A percentile compares a stretch with the other conserved stretches of the same genome.
Conservation (phyloP, 2,113 vertebrate genomes). For the Dolichallabes microphthalmus region DNA sequence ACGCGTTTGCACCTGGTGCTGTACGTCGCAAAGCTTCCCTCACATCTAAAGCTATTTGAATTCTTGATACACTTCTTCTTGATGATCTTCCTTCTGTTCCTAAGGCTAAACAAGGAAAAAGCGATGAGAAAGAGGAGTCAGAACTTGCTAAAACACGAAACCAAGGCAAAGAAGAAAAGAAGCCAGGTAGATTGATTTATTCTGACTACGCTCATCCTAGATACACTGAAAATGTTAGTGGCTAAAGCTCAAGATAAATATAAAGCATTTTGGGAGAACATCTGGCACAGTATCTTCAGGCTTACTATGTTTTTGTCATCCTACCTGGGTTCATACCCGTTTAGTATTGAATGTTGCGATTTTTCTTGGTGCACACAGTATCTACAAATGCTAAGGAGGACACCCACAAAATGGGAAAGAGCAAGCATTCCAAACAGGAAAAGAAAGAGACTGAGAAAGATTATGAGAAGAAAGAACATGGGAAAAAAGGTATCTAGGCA, state of each 20-base stretch:
- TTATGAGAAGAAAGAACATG: conserved; percentile 59
- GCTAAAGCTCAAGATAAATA: background rate
- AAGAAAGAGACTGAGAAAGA: conserved; percentile 40
- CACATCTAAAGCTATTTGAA: background rate
- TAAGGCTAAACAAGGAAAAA: conserved; percentile 20
- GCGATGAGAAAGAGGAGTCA: conserved; percentile 11
- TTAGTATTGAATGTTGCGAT: conserved; percentile 31
- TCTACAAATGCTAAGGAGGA: conserved; percentile 29
- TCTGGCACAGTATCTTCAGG: background rate
- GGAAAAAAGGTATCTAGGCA: conserved; percentile 67
- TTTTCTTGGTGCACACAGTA: conserved; percentile 38
- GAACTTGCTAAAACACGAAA: conserved; percentile 6
- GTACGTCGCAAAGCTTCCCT: background rate
- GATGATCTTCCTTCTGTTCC: conserved; percentile 9
- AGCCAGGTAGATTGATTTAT: conserved; percentile 43
- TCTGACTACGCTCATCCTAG: background rate
- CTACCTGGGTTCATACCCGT: too few relatives aligned
- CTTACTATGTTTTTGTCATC: background rate
- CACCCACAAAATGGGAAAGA: conserved; percentile 14
- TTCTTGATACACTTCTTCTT: conserved; percentile 15
- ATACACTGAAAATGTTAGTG: background rate
- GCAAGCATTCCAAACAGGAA: conserved; percentile 48
- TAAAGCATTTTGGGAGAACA: conserved; percentile 9
- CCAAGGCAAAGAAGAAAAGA: conserved; percentile 29
- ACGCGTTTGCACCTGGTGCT: background rate